A percentile compares a stretch with the other conserved stretches of the same genome.
These are phyloP conservation scores for Heteronetta atricapilla DNA, from an alignment of 2,113 vertebrate genomes.

Conservation along the genomic window DNA sequence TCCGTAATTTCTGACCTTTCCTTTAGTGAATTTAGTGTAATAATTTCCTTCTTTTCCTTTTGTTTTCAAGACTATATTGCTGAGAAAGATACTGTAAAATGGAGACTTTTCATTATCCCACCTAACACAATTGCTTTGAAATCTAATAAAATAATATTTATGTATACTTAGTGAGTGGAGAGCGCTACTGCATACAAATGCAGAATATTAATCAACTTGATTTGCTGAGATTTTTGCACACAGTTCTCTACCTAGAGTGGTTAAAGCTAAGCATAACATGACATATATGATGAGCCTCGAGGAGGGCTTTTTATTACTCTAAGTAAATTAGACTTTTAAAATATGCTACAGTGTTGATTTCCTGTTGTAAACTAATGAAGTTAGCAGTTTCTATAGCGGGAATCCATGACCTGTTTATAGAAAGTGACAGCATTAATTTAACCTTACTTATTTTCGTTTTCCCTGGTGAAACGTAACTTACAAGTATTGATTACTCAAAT, in stretches of 20 bases:
- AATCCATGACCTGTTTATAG: constrained; percentile 26
- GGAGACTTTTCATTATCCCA: constrained; percentile 7
- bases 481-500: constrained; percentile 24
- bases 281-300: constrained; percentile 27
- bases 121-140: constrained; percentile 15
- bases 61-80: neutral
- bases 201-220: constrained; percentile 17
- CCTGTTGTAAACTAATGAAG: constrained; percentile 44
- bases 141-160: constrained; percentile 50
- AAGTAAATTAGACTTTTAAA: constrained; percentile 56
- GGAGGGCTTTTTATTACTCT: constrained; percentile 46
- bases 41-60: neutral
- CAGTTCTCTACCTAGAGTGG: constrained; percentile 12
- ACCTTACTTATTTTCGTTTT: constrained; percentile 34
- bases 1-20: neutral
- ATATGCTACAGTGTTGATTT: constrained; percentile 4
- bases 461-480: neutral
- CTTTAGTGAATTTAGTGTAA: neutral
- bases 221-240: neutral
- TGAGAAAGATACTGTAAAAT: neutral
- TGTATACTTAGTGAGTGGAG: neutral
- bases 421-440: constrained; percentile 51
- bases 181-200: neutral
- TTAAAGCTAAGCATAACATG: constrained; percentile 16
- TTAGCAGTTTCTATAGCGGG: neutral